These are phyloP conservation scores for Harpagus bidentatus DNA, from an alignment of 2,113 vertebrate species.

Conservation along the genomic window DNA sequence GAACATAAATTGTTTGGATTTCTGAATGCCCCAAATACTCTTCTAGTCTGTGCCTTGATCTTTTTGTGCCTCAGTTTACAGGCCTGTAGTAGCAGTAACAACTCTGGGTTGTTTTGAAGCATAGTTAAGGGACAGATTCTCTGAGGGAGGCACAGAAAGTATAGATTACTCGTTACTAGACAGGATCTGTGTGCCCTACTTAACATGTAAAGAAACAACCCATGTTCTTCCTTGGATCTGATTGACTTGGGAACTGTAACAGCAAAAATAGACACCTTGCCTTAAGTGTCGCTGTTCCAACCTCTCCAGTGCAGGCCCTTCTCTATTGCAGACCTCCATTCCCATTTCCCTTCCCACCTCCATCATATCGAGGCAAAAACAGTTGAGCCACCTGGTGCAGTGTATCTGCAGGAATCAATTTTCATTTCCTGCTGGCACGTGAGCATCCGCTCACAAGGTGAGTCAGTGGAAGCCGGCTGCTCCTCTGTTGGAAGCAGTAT, in stretches of 20 bases:
- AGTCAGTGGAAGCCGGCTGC: neutral
- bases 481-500: neutral
- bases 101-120: neutral
- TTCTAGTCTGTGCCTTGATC: neutral
- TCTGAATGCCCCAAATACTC: neutral
- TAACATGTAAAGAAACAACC: neutral
- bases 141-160: neutral
- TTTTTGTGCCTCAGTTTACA: neutral
- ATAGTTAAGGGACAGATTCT: neutral
- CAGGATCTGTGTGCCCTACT: neutral
- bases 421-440: neutral
- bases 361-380: neutral
- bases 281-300: neutral
- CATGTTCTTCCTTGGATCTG: neutral
- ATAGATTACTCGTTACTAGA: neutral
- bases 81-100: neutral
- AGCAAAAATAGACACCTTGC: neutral
- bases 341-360: neutral
- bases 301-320: neutral
- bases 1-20: neutral
- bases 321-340: neutral
- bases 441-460: neutral
- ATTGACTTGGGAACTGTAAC: neutral
- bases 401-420: conserved; percentile 17
- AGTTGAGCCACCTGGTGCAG: neutral